These are phyloP conservation scores for cattle (Bos taurus) DNA, from an alignment of 2,113 vertebrate species.

Conservation along the genomic window DNA sequence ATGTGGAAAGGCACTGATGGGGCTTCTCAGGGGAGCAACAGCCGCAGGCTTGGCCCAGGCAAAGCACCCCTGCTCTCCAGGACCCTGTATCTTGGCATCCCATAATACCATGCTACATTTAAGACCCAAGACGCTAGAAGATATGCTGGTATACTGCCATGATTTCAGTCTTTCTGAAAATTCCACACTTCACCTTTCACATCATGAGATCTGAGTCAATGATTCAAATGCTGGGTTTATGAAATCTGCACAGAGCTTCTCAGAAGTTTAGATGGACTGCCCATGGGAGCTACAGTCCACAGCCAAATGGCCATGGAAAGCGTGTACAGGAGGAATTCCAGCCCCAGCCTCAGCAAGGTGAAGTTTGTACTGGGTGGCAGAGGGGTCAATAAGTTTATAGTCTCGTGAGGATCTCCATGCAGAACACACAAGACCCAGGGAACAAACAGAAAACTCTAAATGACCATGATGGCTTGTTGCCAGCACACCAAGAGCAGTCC, in stretches of 20 bases:
- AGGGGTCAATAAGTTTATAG: accelerated
- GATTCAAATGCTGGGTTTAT: not conserved
- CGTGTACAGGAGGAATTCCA: accelerated
- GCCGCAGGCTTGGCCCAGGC: accelerated
- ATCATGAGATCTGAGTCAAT: not conserved
- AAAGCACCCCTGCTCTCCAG: not conserved
- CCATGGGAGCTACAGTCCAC: accelerated
- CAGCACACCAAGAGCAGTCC: accelerated
- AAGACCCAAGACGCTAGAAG: not conserved
- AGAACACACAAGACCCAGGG: accelerated
- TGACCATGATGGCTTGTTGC: not conserved
- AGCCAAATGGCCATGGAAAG: accelerated
- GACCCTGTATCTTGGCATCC: not conserved
- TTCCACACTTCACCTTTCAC: not conserved
- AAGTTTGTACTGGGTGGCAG: accelerated
- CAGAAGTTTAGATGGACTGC: too few relatives aligned
- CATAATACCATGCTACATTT: accelerated
- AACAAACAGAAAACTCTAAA: not conserved
- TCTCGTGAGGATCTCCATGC: accelerated
- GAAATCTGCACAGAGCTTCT: not conserved
- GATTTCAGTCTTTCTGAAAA: not conserved
- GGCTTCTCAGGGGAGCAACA: not conserved
- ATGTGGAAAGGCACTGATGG: accelerated
- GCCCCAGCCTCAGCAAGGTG: not conserved
- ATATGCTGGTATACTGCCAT: accelerated